Conservation (phyloP, 2,113 vertebrate species). For the Campylomormyrus numenius region DNA sequence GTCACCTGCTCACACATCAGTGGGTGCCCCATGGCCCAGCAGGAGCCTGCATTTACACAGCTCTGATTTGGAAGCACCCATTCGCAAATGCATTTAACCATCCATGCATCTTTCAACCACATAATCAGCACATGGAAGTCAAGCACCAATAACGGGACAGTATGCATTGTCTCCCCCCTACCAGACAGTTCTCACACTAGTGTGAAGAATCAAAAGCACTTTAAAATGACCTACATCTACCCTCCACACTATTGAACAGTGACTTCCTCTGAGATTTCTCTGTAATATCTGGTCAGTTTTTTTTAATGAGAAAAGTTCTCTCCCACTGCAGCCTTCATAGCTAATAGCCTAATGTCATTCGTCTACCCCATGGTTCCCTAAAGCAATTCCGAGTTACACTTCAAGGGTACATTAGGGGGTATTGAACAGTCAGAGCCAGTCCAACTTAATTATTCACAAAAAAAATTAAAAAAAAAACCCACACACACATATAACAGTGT, state of each 20-base stretch:
- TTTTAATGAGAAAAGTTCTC: neutral
- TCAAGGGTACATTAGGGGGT: neutral
- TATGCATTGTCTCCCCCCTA: neutral
- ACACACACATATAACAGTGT: no score
- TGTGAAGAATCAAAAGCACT: neutral
- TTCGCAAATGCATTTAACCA: neutral
- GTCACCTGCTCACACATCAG: neutral
- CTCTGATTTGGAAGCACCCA: neutral
- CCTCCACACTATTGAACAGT: neutral
- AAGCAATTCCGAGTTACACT: neutral
- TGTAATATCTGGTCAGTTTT: neutral
- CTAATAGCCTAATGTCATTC: neutral
- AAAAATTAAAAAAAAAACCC: no score
- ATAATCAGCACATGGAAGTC: neutral
- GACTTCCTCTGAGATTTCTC: neutral
- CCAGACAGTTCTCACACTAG: neutral
- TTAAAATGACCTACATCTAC: neutral
- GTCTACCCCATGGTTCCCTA: neutral
- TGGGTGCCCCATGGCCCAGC: neutral
- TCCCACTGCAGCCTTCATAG: neutral
- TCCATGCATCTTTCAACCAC: neutral
- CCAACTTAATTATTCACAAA: neutral
- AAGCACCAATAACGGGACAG: neutral
- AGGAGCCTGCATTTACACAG: neutral
- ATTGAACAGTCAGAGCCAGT: neutral